These are phyloP conservation scores for Epistrophe eligans DNA, from an alignment of 2,888 invertebrate genomes.

Conservation along the genomic window DNA sequence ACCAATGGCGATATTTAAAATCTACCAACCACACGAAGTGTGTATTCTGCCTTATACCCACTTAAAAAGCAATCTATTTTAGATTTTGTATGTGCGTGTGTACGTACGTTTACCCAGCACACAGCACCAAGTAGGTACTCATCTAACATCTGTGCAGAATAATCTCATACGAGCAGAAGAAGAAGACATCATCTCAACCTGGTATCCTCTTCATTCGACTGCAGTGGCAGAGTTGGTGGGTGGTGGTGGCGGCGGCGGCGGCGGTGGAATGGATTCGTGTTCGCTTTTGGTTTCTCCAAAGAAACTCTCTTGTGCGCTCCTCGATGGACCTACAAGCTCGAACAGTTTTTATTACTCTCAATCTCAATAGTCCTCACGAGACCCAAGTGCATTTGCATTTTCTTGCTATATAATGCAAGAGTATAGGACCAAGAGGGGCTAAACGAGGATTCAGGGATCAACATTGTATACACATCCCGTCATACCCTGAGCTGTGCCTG, in stretches of 20 bases:
- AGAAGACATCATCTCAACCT: conserved; percentile 72
- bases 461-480: conserved; percentile 38
- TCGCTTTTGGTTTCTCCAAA: conserved; percentile 43
- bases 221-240: neutral
- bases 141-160: conserved; percentile 67
- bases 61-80: conserved; percentile 74
- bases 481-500: conserved; percentile 22
- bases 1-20: conserved; percentile 71
- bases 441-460: conserved; percentile 1
- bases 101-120: conserved; percentile 29
- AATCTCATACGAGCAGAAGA: conserved; percentile 51
- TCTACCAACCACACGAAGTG: conserved; percentile 60
- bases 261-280: conserved; percentile 11
- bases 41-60: conserved; percentile 66
- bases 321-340: conserved; percentile 20
- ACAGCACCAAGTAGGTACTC: neutral
- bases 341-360: conserved; percentile 49
- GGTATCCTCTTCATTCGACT: conserved; percentile 45
- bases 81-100: conserved; percentile 65
- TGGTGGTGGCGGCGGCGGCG: neutral
- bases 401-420: neutral
- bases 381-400: conserved; percentile 67
- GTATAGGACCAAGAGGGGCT: neutral
- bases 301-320: conserved; percentile 19
- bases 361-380: conserved; percentile 68